Evolutionary conservation across 2,797 vertebrate species (phyloP), one percentile per base, ranked within the genome.

Genomic region (Menidia menidia): DNA sequence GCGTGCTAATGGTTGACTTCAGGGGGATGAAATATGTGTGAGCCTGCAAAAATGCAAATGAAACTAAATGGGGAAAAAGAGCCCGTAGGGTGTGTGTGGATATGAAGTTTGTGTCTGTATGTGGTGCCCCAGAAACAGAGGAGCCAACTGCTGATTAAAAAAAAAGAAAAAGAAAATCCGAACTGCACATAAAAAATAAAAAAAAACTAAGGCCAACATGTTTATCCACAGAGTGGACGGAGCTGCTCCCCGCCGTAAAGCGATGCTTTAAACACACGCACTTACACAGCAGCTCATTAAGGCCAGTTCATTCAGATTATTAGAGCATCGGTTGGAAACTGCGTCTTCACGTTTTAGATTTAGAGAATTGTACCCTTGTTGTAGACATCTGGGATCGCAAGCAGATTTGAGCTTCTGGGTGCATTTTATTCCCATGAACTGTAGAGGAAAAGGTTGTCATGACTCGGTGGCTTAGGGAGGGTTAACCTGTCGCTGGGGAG

Each of bases 291-390:
- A 80, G 16, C 18, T 71, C 48, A 72, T 84, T 76, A 77, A 41
- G 16, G 12, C 0, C 15, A 76, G 60, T 48, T 82, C 67, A 82
- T 78, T 67, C 76, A 45, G 57, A 55, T 62, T 63, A 81, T 83
- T 57, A 68, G 4, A 77, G 30, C 41, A 2, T 35, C 43, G 50
- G 73, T 73, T 61, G 60, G 10, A 53, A 68, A 6, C 19, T 35
- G 18, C 7, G 18, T 15, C 33, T 65, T 47, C 18, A 51, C 11
- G 39, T 56, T 39, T 35, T 14, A 9, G 0, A 35, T 15, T 25
- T 55, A 1, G 12, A n/a, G 3, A 19, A 4, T 50, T 50, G 11
- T 50, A 47, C 45, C 19, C 8, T 50, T 11, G 18, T 48, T 16
- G 2, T 19, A 50, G 13, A 30, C 50, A 51, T 50, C 25, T 25